Evolutionary conservation across 2,113 vertebrate genomes (phyloP), one percentile per base, ranked within the genome.

Genomic region (Calidris pygmaea): DNA sequence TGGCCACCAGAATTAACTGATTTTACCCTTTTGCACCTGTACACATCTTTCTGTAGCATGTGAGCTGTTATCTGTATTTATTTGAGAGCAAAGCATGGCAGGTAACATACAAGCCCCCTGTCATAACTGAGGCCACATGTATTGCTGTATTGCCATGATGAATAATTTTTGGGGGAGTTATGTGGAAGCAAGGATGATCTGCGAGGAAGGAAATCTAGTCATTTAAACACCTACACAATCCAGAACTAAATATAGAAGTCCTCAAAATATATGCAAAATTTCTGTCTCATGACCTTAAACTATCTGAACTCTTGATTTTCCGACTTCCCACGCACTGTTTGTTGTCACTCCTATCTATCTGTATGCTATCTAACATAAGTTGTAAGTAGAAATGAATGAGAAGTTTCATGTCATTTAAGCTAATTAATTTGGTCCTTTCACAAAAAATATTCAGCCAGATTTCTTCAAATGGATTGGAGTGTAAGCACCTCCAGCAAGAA

Each of bases 231-330:
- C 77, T 55, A 84, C 75, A 65, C 29, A 74, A 41, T 50, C 27
- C 39, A 78, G 56, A 93, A 56, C 83, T 94, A 97, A 93, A 90
- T 81, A 94, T 60, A 81, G 79, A 92, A 90, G 53, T 14, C 29
- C 73, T 68, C n/a, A 72, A 72, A 59, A 67, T 87, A 74, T 12
- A 47, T 79, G 55, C 65, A 92, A 21, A 85, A 56, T 86, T 87
- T 77, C 55, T 77, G 4, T 62, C 43, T 93, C 32, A 34, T 87
- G 60, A 96, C 62, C 45, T 79, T 85, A 70, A 85, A 37, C 52
- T 89, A 86, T 68, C 35, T 86, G 79, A 95, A 92, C 52, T 88
- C 68, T 59, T 89, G 48, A 73, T 90, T 95, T 95, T 73, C 82
- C 74, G 21, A 30, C 78, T 70, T 94, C 88, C 90, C 35, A 86